Conservation (phyloP, 2,113 vertebrate genomes). For the Leptodactylus fuscus region DNA sequence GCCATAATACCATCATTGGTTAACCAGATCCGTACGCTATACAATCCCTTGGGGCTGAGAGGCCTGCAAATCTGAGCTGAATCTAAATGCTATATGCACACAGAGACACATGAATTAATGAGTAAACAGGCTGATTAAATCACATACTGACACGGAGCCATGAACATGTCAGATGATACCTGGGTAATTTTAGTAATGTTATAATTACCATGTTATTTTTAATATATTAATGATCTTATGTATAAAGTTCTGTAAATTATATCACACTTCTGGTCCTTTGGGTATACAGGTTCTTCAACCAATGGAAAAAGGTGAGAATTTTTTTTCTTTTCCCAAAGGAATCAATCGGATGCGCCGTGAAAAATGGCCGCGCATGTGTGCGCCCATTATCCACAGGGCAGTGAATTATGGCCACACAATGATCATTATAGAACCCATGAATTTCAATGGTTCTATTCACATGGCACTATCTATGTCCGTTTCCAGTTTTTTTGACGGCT, state of each 20-base stretch:
- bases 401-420: too few species aligned
- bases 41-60: neutral
- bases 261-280: neutral
- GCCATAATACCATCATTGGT: conserved; percentile 11
- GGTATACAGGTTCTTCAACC: neutral
- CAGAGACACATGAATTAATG: conserved; percentile 20
- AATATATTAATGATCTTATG: neutral
- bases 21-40: conserved; percentile 3
- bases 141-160: conserved; percentile 10
- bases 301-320: neutral
- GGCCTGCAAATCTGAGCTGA: neutral
- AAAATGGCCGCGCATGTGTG: too few species aligned
- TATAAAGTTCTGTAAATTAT: neutral
- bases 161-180: conserved; percentile 27
- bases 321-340: neutral
- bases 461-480: too few species aligned
- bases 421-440: too few species aligned
- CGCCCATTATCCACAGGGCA: too few species aligned
- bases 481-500: too few species aligned
- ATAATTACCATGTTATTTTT: neutral
- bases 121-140: conserved; percentile 33
- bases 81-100: conserved; percentile 21
- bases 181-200: conserved; percentile 3
- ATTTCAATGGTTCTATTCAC: too few species aligned
- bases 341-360: too few species aligned